Evolutionary conservation across 2,797 vertebrate species (phyloP), one percentile per base, ranked within the genome.

Genomic region (Rhinogobio ventralis): DNA sequence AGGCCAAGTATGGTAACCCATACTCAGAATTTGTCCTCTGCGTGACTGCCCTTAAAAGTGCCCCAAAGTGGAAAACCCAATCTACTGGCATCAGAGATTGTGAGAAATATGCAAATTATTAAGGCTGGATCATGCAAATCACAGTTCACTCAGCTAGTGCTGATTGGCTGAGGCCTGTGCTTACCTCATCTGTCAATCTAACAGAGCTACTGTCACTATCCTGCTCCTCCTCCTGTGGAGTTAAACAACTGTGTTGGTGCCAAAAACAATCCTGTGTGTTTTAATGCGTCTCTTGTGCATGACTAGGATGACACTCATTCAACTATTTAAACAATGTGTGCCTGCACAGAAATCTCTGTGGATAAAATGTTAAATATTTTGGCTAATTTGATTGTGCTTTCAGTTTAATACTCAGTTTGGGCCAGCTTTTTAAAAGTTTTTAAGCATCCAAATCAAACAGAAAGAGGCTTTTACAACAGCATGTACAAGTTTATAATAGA

Each of bases 181-280:
- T 93, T 93, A 94, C 92, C 92, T 92, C 89, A 1, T 90, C 89
- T 42, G 89, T 91, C 87, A 91, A 86, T 67, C 89, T 93, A 91
- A 94, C 91, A 88, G 90, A 91, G 89, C 91, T 92, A 92, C 73
- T 87, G 87, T 92, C 91, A 89, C 89, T 91, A 91, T 91, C 88
- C 51, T 92, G 90, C 14, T 91, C 89, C 55, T 92, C 90, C 86
- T 93, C 91, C 92, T 93, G 91, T 68, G 77, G 91, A 76, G 85
- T 91, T 81, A 88, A 90, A 93, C 86, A 93, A 85, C 89, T 39
- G 10, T 64, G 67, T 20, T 77, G 55, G 25, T 55, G 30, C 8
- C 28, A 82, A 1, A 19, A 84, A 39, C 30, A 69, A 14, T 67
- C 19, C 71, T 78, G 25, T 42, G 39, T 0, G 11, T 33, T 46